Percentiles rank a stretch among this genome's conserved stretches.
Evolutionary conservation across 2,797 vertebrate species (phyloP).

Genomic region (Malurus splendens): DNA sequence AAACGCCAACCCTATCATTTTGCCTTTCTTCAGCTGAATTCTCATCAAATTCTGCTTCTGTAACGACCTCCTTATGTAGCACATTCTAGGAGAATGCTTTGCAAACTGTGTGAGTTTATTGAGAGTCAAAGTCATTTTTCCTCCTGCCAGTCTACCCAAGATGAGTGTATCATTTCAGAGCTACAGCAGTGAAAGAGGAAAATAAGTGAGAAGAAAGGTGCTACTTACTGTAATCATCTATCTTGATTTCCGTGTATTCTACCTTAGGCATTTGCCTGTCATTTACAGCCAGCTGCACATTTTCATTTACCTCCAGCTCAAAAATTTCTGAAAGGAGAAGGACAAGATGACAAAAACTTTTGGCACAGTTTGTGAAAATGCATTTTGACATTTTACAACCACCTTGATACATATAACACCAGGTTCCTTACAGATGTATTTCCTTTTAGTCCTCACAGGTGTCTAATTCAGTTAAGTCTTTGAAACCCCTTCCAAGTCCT

Average conservation of each 20-base stretch:
- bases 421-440: neutral
- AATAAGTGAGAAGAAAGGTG: neutral
- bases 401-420: neutral
- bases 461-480: neutral
- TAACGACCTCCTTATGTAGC: neutral
- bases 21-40: neutral
- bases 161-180: neutral
- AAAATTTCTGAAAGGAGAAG: conserved; percentile 79
- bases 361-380: neutral
- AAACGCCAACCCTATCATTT: neutral
- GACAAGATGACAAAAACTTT: neutral
- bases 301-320: conserved; percentile 86
- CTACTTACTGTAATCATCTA: conserved; percentile 90
- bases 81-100: conserved; percentile 14
- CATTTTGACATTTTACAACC: neutral
- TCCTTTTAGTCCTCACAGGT: neutral
- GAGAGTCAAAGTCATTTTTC: conserved; percentile 9
- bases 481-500: neutral
- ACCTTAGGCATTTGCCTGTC: conserved; percentile 89
- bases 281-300: conserved; percentile 74
- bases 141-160: neutral
- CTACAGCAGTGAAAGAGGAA: neutral
- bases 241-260: conserved; percentile 80
- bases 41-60: neutral
- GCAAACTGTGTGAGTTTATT: conserved; percentile 22